A percentile compares a stretch with the other conserved stretches of the same genome.
Conservation (phyloP, 2,888 invertebrate genomes). For the Gastracanthus pulcherrimus region DNA sequence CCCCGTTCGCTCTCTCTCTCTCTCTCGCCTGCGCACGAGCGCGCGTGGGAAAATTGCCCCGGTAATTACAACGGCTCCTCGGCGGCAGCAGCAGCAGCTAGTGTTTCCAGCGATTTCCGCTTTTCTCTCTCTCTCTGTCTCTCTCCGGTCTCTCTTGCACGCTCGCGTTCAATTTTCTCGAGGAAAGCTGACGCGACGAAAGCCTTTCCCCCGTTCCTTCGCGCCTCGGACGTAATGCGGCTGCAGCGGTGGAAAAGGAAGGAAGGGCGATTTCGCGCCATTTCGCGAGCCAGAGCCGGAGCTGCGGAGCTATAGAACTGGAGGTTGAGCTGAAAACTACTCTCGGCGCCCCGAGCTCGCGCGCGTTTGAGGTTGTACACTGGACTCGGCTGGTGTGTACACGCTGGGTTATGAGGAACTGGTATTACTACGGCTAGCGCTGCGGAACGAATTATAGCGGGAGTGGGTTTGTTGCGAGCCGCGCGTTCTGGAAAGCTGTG, state of each 20-base stretch:
- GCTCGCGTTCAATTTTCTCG: slow-evolving; percentile 44
- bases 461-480: too few relatives aligned
- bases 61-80: slow-evolving; percentile 45
- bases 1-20: slow-evolving; percentile 41
- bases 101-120: slow-evolving; percentile 47
- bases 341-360: neutral
- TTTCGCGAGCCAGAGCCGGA: neutral
- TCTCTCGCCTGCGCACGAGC: slow-evolving; percentile 28
- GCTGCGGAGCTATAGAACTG: too few relatives aligned
- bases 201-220: too few relatives aligned
- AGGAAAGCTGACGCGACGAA: slow-evolving; percentile 40
- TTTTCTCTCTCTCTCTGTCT: slow-evolving; percentile 32
- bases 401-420: too few relatives aligned
- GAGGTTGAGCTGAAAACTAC: neutral
- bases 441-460: too few relatives aligned
- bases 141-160: too few relatives aligned
- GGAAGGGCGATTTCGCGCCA: neutral
- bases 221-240: too few relatives aligned
- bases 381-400: too few relatives aligned
- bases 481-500: too few relatives aligned
- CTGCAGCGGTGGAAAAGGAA: neutral
- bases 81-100: too few relatives aligned
- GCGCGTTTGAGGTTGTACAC: too few relatives aligned
- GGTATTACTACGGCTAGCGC: too few relatives aligned
- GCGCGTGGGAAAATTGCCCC: slow-evolving; percentile 44